phyloP scores from a whole-genome alignment of 2,113 vertebrate genomes.

The Ictalurus punctatus region DNA sequence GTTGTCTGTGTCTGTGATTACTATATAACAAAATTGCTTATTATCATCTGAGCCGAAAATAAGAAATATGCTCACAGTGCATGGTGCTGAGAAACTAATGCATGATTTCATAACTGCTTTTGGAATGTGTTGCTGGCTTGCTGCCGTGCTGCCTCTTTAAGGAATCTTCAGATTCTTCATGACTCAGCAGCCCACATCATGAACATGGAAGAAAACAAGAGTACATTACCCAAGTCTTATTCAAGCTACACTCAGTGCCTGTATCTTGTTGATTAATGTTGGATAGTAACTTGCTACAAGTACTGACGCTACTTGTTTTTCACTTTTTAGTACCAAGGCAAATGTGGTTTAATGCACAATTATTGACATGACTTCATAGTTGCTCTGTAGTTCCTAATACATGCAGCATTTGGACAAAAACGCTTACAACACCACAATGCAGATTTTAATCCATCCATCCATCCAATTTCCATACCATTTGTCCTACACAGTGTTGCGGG shows the following conservation, averaged over 20 bases:
- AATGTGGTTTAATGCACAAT: background rate
- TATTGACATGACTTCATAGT: background rate
- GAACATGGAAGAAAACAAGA: background rate
- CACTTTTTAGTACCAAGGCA: background rate
- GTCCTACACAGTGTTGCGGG: too few relatives aligned
- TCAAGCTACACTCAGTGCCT: background rate
- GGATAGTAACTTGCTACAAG: background rate
- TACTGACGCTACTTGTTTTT: background rate
- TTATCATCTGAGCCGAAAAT: background rate
- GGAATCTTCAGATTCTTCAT: background rate
- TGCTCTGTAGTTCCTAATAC: background rate
- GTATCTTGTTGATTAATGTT: background rate
- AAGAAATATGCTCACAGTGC: background rate
- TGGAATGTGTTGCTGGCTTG: background rate
- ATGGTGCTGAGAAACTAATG: background rate
- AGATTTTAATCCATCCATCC: background rate
- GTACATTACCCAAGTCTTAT: background rate
- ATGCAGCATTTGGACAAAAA: background rate
- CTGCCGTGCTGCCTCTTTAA: background rate
- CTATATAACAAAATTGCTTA: background rate
- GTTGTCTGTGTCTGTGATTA: background rate
- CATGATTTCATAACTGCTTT: background rate
- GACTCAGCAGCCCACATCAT: background rate
- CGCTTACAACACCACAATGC: background rate
- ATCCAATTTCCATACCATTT: too few relatives aligned